Conservation (phyloP, 1,140 invertebrate genomes). For the Carposina sasakii region DNA sequence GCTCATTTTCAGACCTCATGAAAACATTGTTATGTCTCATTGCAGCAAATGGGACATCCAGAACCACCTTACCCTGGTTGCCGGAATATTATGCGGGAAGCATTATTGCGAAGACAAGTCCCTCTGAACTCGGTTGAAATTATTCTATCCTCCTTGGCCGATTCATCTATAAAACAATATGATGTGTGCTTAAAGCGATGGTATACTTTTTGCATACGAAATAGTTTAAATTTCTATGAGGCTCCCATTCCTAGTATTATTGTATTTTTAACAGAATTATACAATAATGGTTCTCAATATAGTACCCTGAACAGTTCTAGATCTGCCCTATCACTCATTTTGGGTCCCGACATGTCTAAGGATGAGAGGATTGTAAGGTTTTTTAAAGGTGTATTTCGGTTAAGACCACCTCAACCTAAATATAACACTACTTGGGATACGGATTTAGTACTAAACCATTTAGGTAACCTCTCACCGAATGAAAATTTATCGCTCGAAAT, state of each 20-base stretch:
- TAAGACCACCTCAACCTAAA: neutral
- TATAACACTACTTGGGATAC: constrained; percentile 1
- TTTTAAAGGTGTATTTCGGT: neutral
- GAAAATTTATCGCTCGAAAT: neutral
- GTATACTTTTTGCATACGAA: neutral
- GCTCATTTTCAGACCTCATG: neutral
- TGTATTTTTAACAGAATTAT: neutral
- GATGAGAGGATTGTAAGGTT: neutral
- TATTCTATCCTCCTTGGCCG: neutral
- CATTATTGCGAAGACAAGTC: neutral
- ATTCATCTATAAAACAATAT: neutral
- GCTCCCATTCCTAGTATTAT: neutral
- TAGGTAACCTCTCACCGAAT: neutral
- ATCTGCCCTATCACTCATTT: neutral
- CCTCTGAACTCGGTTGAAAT: neutral
- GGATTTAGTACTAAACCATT: neutral
- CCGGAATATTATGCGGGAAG: neutral
- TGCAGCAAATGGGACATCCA: neutral
- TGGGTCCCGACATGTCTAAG: neutral
- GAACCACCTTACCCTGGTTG: neutral
- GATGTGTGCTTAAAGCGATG: neutral
- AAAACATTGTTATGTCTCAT: neutral
- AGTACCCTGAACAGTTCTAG: neutral
- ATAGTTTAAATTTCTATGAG: neutral
- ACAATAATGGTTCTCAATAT: neutral